Percentiles rank a stretch among this genome's conserved stretches.
Evolutionary conservation across 1,140 invertebrate genomes (phyloP).

Genomic region (Bombus breviceps): DNA sequence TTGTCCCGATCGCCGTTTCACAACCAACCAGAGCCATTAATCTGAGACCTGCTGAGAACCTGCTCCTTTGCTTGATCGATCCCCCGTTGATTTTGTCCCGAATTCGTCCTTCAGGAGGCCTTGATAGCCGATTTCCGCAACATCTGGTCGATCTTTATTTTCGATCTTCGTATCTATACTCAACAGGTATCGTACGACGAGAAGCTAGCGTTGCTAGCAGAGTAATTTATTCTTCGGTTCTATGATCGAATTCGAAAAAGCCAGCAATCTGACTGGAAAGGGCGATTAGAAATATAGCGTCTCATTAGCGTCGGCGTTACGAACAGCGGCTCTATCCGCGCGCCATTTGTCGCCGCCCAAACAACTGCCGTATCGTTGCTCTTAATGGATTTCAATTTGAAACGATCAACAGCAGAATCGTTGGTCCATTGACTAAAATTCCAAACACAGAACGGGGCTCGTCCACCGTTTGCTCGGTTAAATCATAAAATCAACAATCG

Average conservation of each 20-base stretch:
- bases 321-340: background rate
- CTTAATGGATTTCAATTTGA: conserved; percentile 32
- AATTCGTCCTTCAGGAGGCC: no score
- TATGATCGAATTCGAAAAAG: background rate
- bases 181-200: no score
- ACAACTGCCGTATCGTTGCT: conserved; percentile 1
- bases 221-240: fast-evolving
- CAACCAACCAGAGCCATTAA: conserved; percentile 13
- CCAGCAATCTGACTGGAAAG: background rate
- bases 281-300: conserved; percentile 8
- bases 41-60: conserved; percentile 33
- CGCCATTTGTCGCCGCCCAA: conserved; percentile 14
- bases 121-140: background rate
- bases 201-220: background rate
- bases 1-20: conserved; percentile 33
- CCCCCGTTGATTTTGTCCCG: background rate
- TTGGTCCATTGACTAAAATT: background rate
- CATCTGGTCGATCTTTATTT: background rate
- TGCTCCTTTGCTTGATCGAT: background rate
- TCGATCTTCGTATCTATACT: fast-evolving
- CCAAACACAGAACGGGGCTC: background rate
- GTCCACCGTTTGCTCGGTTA: background rate
- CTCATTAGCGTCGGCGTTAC: conserved; percentile 12
- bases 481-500: background rate
- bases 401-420: conserved; percentile 18